Conservation (phyloP, 2,113 vertebrate genomes). For the Charina bottae region DNA sequence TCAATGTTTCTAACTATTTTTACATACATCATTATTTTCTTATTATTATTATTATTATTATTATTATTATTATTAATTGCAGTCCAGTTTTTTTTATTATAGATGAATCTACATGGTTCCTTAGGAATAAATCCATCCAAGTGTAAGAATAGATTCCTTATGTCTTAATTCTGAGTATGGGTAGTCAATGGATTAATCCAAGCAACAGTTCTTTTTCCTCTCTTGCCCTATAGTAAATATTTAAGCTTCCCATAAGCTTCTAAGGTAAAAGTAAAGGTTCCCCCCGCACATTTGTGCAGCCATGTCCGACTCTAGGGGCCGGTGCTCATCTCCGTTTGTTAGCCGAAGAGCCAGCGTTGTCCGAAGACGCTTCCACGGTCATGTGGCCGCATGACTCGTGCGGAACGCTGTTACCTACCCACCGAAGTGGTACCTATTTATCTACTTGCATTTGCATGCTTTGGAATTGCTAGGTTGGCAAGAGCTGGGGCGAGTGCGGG, state of each 20-base stretch:
- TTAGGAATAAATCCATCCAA: neutral
- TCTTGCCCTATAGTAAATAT: neutral
- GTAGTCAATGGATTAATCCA: neutral
- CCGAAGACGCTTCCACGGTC: too few relatives aligned
- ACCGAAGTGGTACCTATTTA: too few relatives aligned
- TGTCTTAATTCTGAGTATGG: neutral
- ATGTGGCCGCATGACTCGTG: too few relatives aligned
- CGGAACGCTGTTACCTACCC: too few relatives aligned
- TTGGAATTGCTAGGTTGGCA: too few relatives aligned
- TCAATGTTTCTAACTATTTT: neutral
- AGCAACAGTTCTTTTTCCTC: neutral
- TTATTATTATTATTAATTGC: neutral
- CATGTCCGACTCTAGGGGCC: too few relatives aligned
- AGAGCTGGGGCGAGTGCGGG: too few relatives aligned
- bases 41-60: neutral
- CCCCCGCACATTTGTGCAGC: too few relatives aligned
- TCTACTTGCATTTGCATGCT: too few relatives aligned
- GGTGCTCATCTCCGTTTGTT: too few relatives aligned
- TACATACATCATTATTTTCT: neutral
- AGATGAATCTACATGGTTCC: neutral
- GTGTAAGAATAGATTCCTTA: neutral
- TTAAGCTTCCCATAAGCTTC: rapidly evolving
- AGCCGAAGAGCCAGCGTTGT: too few relatives aligned
- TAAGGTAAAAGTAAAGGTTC: too few relatives aligned
- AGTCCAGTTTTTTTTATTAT: neutral